These are phyloP conservation scores for Eristalis intricaria DNA, from an alignment of 2,888 invertebrate genomes.

Conservation along the genomic window DNA sequence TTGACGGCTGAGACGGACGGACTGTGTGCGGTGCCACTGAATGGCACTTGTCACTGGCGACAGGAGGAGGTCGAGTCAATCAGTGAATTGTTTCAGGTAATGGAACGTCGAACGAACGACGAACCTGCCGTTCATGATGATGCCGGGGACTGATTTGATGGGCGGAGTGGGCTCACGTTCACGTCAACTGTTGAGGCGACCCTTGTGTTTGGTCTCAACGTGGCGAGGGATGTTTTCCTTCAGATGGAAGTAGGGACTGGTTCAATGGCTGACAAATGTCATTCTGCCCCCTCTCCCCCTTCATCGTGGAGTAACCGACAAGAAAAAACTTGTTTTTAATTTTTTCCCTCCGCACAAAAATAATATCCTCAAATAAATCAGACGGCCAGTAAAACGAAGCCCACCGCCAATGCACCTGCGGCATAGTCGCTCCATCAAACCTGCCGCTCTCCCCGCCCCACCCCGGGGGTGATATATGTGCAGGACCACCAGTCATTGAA, in stretches of 20 bases:
- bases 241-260: too few species aligned
- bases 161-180: background rate
- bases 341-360: slow-evolving; percentile 3
- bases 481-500: slow-evolving; percentile 22
- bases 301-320: background rate
- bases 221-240: too few species aligned
- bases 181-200: too few species aligned
- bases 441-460: background rate
- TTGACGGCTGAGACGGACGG: slow-evolving; percentile 63
- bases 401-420: slow-evolving; percentile 36
- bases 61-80: background rate
- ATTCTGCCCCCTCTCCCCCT: background rate
- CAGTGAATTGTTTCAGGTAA: background rate
- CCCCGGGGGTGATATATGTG: background rate
- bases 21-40: slow-evolving; percentile 28
- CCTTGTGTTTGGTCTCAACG: too few species aligned
- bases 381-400: background rate
- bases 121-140: background rate
- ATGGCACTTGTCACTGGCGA: slow-evolving; percentile 42
- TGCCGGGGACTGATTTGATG: background rate
- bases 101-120: background rate
- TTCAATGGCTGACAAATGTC: background rate
- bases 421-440: background rate
- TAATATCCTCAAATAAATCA: slow-evolving; percentile 56
- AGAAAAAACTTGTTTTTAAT: background rate